Evolutionary conservation across 2,797 vertebrate genomes (phyloP).

Genomic region (Zalophus californianus): DNA sequence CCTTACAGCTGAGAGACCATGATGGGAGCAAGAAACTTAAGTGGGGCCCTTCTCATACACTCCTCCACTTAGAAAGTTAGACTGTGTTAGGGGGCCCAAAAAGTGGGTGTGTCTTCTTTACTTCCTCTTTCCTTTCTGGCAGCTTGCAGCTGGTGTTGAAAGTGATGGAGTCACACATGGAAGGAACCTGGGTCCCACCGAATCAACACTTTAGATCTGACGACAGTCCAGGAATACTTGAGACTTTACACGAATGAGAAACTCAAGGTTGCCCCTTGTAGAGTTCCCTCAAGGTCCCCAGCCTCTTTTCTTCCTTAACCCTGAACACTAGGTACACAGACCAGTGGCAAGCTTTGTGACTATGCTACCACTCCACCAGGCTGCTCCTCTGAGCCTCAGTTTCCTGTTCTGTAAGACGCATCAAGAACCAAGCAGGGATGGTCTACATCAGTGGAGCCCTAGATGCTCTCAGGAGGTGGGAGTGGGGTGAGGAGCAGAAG

Average conservation of each 20-base stretch:
- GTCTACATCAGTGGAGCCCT: background rate
- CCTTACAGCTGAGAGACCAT: background rate
- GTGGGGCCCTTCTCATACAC: background rate
- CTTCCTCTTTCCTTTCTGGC: background rate
- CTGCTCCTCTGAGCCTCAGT: background rate
- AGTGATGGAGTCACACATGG: background rate
- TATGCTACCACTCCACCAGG: background rate
- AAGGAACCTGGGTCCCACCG: background rate
- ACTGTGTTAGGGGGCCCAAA: too few relatives aligned
- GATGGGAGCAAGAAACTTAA: background rate
- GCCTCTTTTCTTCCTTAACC: background rate
- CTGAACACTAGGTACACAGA: background rate
- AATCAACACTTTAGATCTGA: background rate
- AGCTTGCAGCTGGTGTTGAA: background rate
- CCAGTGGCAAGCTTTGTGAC: background rate
- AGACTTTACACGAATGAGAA: background rate
- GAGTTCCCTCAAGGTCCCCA: background rate
- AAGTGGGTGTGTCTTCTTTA: background rate
- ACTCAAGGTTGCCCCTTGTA: background rate
- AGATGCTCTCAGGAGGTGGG: background rate
- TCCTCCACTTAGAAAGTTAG: background rate
- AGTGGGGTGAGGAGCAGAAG: background rate
- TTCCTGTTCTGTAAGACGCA: background rate
- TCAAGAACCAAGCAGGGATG: background rate
- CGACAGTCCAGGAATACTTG: background rate